Conservation (phyloP, 2,113 vertebrate genomes). For the Lophura nycthemera region DNA sequence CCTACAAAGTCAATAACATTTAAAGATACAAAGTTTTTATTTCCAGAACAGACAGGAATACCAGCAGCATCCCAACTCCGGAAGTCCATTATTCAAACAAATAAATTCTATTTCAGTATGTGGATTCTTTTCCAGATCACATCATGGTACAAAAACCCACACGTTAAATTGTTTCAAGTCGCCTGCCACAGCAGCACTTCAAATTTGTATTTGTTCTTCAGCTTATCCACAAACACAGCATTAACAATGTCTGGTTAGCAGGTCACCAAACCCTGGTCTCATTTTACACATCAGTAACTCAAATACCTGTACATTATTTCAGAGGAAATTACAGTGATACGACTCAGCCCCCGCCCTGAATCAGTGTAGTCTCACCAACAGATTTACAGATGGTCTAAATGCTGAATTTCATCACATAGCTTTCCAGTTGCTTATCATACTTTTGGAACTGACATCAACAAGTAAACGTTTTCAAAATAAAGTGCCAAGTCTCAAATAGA, state of each 20-base stretch:
- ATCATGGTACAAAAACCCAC: slow-evolving; percentile 8
- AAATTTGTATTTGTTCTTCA: slow-evolving; percentile 5
- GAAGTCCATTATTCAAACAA: slow-evolving; percentile 17
- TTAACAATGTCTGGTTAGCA: slow-evolving; percentile 54
- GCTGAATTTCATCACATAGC: neutral
- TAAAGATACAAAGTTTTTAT: neutral
- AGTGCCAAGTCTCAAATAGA: neutral
- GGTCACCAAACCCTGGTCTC: slow-evolving; percentile 54
- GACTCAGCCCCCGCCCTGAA: neutral
- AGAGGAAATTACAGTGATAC: slow-evolving; percentile 17
- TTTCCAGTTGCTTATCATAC: neutral
- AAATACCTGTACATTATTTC: slow-evolving; percentile 12
- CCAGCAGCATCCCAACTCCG: neutral
- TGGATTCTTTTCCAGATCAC: neutral
- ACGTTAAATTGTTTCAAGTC: neutral
- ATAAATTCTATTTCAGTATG: neutral
- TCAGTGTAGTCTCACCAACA: neutral
- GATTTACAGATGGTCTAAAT: neutral
- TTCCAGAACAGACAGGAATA: neutral
- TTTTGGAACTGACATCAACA: neutral
- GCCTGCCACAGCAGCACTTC: slow-evolving; percentile 10
- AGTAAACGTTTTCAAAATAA: slow-evolving; percentile 11
- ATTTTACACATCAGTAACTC: slow-evolving; percentile 58
- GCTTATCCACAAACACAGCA: slow-evolving; percentile 13
- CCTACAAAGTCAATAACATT: neutral